Conservation (phyloP, 2,797 vertebrate species). For the Hydrophis major region DNA sequence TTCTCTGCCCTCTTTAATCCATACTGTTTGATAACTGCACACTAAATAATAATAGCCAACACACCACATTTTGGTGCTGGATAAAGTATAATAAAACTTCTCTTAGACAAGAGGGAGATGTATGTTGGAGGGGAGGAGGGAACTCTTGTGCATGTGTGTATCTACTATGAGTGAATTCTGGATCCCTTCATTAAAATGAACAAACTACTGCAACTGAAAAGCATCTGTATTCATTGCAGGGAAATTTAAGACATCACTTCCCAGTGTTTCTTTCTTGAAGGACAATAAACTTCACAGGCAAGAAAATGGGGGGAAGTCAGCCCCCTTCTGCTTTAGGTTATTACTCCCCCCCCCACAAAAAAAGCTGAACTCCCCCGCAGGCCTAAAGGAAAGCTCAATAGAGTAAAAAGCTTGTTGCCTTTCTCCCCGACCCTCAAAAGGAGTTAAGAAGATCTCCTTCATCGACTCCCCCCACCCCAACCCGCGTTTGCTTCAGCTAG, state of each 20-base stretch:
- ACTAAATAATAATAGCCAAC: neutral
- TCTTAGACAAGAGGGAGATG: neutral
- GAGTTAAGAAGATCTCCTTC: neutral
- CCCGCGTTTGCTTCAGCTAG: neutral
- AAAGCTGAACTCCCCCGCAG: neutral
- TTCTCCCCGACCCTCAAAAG: neutral
- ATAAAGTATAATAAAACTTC: neutral
- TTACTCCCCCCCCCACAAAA: neutral
- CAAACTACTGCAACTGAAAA: neutral
- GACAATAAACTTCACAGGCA: neutral
- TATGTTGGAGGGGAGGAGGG: too few species aligned
- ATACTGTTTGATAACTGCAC: neutral
- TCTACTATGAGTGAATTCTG: neutral
- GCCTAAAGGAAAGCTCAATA: neutral
- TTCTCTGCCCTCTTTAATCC: neutral
- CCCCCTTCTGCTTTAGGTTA: neutral
- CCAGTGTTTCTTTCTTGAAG: neutral
- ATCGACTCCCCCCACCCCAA: too few species aligned
- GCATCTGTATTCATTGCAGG: too few species aligned
- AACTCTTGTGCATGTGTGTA: neutral
- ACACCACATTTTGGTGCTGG: neutral
- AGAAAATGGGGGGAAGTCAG: neutral
- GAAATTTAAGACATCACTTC: neutral
- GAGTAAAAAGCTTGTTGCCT: neutral
- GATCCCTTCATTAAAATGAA: neutral